Conservation (phyloP, 1,140 invertebrate genomes). For the Alviniconcha marisindica region DNA sequence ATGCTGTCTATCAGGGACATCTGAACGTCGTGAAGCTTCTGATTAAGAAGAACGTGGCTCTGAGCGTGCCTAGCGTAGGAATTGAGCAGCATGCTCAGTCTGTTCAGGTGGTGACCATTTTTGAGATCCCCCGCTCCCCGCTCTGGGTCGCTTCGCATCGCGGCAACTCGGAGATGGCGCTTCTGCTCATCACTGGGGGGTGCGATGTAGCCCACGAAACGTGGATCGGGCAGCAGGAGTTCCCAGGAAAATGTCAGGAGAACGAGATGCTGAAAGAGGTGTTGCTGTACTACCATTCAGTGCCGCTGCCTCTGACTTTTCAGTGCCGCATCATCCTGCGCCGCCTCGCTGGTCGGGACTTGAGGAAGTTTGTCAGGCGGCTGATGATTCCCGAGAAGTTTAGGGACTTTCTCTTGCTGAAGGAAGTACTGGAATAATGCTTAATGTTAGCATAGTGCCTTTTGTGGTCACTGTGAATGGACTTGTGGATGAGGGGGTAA, state of each 20-base stretch:
- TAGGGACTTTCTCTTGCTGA: constrained; percentile 59
- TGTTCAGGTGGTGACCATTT: constrained; percentile 51
- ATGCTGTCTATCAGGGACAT: constrained; percentile 61
- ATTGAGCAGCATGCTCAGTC: constrained; percentile 61
- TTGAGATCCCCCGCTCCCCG: constrained; percentile 50
- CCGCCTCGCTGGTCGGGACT: constrained; percentile 44
- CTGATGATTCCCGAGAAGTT: constrained; percentile 58
- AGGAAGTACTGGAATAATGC: constrained; percentile 27
- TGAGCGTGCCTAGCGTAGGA: constrained; percentile 58
- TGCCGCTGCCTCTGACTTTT: constrained; percentile 55
- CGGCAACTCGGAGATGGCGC: constrained; percentile 45
- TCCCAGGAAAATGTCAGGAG: constrained; percentile 37
- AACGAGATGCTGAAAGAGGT: constrained; percentile 39
- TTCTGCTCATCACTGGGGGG: constrained; percentile 58
- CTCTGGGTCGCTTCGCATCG: constrained; percentile 61
- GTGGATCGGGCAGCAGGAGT: constrained; percentile 57
- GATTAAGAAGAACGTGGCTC: constrained; percentile 59
- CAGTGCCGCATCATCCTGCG: constrained; percentile 61
- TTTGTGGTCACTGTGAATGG: too few relatives aligned
- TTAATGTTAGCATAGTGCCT: too few relatives aligned
- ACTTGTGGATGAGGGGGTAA: too few relatives aligned
- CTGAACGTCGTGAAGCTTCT: constrained; percentile 59
- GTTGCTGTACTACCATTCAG: constrained; percentile 46
- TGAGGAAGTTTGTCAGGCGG: constrained; percentile 46
- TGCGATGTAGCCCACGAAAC: constrained; percentile 59